Conservation (phyloP, 2,797 vertebrate genomes). For the Phataginus tetradactyla region DNA sequence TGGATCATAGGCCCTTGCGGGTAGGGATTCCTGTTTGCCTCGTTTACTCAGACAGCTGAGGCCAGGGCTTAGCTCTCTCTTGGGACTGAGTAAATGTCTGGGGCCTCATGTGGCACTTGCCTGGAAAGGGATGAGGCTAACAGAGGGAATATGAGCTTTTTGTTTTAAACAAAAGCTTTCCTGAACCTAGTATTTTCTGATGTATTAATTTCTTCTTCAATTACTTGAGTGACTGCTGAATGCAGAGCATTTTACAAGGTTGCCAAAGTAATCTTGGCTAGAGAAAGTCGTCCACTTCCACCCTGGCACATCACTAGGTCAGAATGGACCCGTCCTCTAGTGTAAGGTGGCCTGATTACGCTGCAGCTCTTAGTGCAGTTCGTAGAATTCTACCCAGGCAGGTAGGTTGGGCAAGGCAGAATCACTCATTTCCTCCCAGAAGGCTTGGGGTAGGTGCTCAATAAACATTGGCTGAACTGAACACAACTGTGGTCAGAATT, state of each 20-base stretch:
- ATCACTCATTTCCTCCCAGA: not conserved
- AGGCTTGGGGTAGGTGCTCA: not conserved
- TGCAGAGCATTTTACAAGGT: not conserved
- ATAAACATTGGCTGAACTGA: not conserved
- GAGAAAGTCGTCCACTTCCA: not conserved
- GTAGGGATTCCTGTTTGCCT: not conserved
- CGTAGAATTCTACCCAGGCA: not conserved
- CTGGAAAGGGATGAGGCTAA: not conserved
- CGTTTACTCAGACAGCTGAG: not conserved
- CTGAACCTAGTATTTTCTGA: not conserved
- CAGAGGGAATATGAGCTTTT: not conserved
- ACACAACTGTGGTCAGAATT: constrained; percentile 26
- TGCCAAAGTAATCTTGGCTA: not conserved
- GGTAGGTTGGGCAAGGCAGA: not conserved
- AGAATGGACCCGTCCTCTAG: not conserved
- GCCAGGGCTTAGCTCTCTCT: not conserved
- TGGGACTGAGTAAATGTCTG: not conserved
- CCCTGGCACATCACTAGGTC: not conserved
- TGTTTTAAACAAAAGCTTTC: not conserved
- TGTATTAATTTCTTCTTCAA: not conserved
- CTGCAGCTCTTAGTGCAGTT: not conserved
- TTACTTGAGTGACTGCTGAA: not conserved
- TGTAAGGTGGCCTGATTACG: not conserved
- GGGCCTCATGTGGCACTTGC: not conserved
- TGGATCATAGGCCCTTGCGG: not conserved